Conservation (phyloP, 2,797 vertebrate species). For the Sciaenops ocellatus region DNA sequence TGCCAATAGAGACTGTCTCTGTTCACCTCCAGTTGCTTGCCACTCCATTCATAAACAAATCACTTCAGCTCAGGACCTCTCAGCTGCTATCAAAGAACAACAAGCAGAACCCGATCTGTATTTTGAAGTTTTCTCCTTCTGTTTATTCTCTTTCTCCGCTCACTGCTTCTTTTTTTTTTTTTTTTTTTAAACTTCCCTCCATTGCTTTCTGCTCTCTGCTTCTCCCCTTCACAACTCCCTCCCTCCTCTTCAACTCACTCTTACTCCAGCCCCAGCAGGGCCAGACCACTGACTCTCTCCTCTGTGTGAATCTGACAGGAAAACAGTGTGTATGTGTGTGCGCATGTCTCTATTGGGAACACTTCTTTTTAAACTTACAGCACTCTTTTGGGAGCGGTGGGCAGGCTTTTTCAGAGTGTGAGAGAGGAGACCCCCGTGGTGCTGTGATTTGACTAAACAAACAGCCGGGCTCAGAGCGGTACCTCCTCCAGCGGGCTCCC, state of each 20-base stretch:
- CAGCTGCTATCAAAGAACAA: slow-evolving; percentile 70
- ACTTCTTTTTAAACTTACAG: slow-evolving; percentile 58
- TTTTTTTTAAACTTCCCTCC: slow-evolving; percentile 62
- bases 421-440: slow-evolving; percentile 72
- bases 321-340: slow-evolving; percentile 52
- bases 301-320: slow-evolving; percentile 72
- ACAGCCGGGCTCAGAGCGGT: slow-evolving; percentile 74
- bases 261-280: slow-evolving; percentile 60
- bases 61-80: slow-evolving; percentile 51
- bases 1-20: slow-evolving; percentile 81
- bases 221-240: slow-evolving; percentile 47
- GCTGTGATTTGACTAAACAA: slow-evolving; percentile 86
- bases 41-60: slow-evolving; percentile 82
- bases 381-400: slow-evolving; percentile 56
- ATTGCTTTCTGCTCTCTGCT: slow-evolving; percentile 38
- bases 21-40: slow-evolving; percentile 72
- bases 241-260: slow-evolving; percentile 48
- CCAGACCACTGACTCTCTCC: slow-evolving; percentile 65
- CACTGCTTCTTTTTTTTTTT: background rate
- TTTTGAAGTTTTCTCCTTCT: slow-evolving; percentile 54
- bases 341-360: slow-evolving; percentile 53
- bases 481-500: slow-evolving; percentile 74
- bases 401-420: slow-evolving; percentile 59
- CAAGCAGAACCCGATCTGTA: slow-evolving; percentile 70
- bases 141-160: slow-evolving; percentile 34